Percentiles rank a stretch among this genome's conserved stretches.
Evolutionary conservation across 2,797 vertebrate species (phyloP).

Genomic region (Aselliscus stoliczkanus): DNA sequence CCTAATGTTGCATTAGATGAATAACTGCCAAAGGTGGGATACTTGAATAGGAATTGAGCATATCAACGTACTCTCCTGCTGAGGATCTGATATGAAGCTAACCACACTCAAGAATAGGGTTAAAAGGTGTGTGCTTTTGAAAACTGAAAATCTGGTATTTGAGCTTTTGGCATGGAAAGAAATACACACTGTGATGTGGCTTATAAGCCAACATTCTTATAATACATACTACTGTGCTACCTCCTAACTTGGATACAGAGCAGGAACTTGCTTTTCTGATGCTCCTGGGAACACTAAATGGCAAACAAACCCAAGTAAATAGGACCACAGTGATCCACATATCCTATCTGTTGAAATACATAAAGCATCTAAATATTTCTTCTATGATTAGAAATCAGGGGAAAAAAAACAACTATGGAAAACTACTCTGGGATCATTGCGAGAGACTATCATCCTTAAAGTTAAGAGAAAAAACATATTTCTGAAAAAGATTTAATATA

Average conservation of each 20-base stretch:
- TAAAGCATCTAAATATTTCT: conserved; percentile 5
- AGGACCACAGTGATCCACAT: background rate
- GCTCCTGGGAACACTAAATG: background rate
- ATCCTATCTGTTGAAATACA: background rate
- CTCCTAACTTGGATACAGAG: background rate
- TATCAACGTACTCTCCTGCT: background rate
- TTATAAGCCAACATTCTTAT: background rate
- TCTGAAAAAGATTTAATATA: conserved; percentile 22
- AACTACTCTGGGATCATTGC: background rate
- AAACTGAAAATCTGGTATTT: background rate
- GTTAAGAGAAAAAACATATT: background rate
- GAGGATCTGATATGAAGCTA: background rate
- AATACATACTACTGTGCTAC: background rate
- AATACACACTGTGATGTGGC: background rate
- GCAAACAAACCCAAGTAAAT: background rate
- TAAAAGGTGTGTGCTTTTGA: background rate
- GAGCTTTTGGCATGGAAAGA: background rate
- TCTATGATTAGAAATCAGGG: background rate
- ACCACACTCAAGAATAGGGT: background rate
- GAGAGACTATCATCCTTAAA: background rate
- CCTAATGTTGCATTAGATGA: background rate
- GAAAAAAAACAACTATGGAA: background rate
- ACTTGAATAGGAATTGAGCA: background rate
- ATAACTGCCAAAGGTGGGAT: background rate
- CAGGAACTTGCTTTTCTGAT: background rate